Conservation (phyloP, 2,888 invertebrate genomes). For the Copidosoma aretas region DNA sequence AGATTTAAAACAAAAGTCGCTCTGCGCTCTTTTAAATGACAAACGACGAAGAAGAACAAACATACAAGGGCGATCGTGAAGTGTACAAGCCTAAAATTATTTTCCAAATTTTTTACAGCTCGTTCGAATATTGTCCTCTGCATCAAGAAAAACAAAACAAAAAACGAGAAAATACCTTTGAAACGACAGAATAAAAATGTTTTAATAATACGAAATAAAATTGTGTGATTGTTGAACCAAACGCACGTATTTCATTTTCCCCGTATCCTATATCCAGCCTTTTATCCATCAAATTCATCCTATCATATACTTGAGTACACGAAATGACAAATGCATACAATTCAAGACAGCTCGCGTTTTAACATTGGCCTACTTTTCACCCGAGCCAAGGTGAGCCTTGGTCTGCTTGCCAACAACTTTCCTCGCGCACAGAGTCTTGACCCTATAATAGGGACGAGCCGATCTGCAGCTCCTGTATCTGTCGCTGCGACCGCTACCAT, state of each 20-base stretch:
- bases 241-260: background rate
- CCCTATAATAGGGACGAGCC: too few relatives aligned
- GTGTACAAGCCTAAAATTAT: constrained; percentile 1
- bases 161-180: background rate
- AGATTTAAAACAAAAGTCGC: too few relatives aligned
- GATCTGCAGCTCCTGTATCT: too few relatives aligned
- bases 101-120: constrained; percentile 4
- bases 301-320: too few relatives aligned
- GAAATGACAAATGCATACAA: too few relatives aligned
- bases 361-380: too few relatives aligned
- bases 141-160: background rate
- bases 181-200: background rate
- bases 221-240: constrained; percentile 21
- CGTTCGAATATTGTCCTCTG: background rate
- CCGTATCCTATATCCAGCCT: too few relatives aligned
- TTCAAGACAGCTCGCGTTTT: too few relatives aligned
- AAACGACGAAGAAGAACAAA: background rate
- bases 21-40: background rate
- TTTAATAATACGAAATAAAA: constrained; percentile 22
- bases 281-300: too few relatives aligned
- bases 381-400: too few relatives aligned
- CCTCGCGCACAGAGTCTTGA: background rate
- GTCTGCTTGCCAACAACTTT: background rate
- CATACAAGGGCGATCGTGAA: background rate
- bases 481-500: background rate